Conservation (phyloP, 64 coral and sea anemone genomes). For the Pocillopora verrucosa region DNA sequence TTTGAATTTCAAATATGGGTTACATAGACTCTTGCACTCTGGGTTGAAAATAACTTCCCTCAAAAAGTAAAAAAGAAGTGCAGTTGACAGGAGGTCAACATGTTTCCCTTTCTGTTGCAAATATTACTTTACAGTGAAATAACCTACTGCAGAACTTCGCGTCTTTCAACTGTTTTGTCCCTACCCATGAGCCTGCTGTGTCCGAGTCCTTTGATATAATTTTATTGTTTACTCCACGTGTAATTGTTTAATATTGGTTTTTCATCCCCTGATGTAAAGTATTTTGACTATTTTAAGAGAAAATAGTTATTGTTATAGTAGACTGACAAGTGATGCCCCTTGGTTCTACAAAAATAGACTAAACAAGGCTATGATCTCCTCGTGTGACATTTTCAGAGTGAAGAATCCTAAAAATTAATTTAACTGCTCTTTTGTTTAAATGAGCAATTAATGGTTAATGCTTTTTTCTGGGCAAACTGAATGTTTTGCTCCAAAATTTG, state of each 20-base stretch:
- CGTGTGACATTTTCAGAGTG: background rate
- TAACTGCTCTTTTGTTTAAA: background rate
- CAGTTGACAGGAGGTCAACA: no score
- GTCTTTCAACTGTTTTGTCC: background rate
- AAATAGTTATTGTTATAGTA: background rate
- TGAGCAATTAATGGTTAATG: background rate
- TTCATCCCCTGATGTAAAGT: background rate
- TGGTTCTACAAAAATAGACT: background rate
- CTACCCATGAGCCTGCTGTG: background rate
- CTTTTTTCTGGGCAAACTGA: background rate
- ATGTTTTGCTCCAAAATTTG: background rate
- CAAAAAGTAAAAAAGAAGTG: no score
- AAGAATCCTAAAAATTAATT: background rate
- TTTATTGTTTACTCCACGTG: background rate
- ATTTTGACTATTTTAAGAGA: background rate
- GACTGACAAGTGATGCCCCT: background rate
- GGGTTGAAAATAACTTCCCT: no score
- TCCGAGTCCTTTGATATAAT: background rate
- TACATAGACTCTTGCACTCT: no score
- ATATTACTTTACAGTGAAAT: background rate
- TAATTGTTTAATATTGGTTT: background rate
- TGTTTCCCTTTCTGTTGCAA: no score
- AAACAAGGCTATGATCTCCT: background rate
- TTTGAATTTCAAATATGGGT: no score
- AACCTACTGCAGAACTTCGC: background rate